Evolutionary conservation across 53 echinoderm and acorn worm species (phyloP), one percentile per base, ranked within the genome.

Genomic region (Astropecten irregularis): DNA sequence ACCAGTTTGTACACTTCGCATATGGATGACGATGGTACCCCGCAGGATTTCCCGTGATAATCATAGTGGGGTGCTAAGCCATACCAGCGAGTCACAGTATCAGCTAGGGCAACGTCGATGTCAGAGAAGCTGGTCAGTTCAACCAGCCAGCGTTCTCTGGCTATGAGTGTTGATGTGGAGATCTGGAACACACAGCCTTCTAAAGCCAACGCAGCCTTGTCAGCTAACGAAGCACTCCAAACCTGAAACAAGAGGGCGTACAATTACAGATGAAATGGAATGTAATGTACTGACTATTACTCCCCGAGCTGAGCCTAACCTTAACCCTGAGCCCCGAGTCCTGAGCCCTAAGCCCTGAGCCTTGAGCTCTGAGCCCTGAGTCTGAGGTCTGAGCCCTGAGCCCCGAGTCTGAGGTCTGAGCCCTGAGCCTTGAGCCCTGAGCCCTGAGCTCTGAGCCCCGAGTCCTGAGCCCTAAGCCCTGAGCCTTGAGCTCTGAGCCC

Each of bases 1-100:
- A 89, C 90, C 85, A 89, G 49, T 68, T 86, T 89, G 69, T 89
- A 89, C 21, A 89, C 52, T 14, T 63, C 47, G 69, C 90, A 89
- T 2, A 69, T 9, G n/a, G 21, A 2, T 7, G 33, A 16, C 1
- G 34, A 69, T 28, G 77, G 19, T 29, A 27, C 36, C 20, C 37
- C 26, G 29, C 57, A 68, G 32, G 23, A 8, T 23, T 51, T 68
- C 39, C 70, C 30, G 29, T 81, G 49, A 33, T 69, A 50, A 20
- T 86, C 38, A 23, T 69, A 79, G 13, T 59, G 47, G 10, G 52
- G 37, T 15, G 81, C 86, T 15, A 62, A 49, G 38, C 33, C 34
- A 10, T 69, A 68, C 86, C 81, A 90, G 18, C 35, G 49, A 2
- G 62, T 59, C 34, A 90, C 29, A 28, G 71, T 73, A 20, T 88